Percentiles rank a stretch among this genome's conserved stretches.
Evolutionary conservation across 2,113 vertebrate genomes (phyloP).

Genomic region (Gallinago jamesoni): DNA sequence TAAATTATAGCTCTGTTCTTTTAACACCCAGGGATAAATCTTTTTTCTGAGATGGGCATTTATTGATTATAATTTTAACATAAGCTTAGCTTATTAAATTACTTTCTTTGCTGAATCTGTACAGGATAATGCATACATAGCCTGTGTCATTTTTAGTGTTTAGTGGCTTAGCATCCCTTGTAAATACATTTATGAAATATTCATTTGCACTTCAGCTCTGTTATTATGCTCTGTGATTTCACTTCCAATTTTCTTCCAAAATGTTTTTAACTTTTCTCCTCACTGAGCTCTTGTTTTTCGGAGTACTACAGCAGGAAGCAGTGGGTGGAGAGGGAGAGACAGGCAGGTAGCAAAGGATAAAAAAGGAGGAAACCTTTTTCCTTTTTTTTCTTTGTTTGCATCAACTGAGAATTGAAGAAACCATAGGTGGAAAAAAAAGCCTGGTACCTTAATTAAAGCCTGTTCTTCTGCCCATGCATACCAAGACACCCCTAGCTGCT

Average conservation of each 20-base stretch:
- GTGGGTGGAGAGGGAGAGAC: not conserved
- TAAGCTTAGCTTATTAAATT: conserved; percentile 51
- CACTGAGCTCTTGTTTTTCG: conserved; percentile 6
- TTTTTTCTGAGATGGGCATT: conserved; percentile 15
- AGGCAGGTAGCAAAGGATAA: not conserved
- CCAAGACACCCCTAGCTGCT: not conserved
- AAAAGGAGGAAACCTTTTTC: not conserved
- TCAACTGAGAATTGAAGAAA: not conserved
- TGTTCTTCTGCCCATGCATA: not conserved
- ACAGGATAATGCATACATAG: conserved; percentile 19
- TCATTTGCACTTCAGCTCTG: conserved; percentile 61
- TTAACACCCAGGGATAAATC: conserved; percentile 12
- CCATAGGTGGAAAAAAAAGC: not conserved
- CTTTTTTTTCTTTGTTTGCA: not conserved
- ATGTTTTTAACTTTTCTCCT: conserved; percentile 20
- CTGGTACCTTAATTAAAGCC: not conserved
- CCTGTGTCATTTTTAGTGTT: conserved; percentile 36
- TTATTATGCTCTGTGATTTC: conserved; percentile 57
- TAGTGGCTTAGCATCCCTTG: conserved; percentile 47
- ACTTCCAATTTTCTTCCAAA: conserved; percentile 55
- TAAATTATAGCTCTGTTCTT: conserved; percentile 21
- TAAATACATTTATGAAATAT: conserved; percentile 73
- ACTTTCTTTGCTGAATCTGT: conserved; percentile 40
- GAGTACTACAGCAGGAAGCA: not conserved
- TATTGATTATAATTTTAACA: conserved; percentile 66